Evolutionary conservation across 2,113 vertebrate species (phyloP).

Genomic region (Ceyx margarethae): DNA sequence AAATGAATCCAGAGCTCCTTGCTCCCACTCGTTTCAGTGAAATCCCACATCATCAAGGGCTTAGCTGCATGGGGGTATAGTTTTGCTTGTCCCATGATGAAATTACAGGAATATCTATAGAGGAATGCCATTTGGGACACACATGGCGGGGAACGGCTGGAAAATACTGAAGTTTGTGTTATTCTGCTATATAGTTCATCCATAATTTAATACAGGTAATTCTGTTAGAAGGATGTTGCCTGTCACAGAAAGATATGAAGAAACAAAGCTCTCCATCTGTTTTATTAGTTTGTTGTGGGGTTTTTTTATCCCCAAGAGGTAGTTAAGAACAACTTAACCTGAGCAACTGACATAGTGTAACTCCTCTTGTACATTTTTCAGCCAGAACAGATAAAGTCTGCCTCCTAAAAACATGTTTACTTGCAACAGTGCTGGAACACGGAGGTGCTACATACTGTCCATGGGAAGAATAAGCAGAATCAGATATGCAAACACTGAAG

Average conservation of each 20-base stretch:
- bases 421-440: background rate
- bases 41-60: background rate
- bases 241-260: slow-evolving; percentile 5
- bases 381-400: background rate
- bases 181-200: background rate
- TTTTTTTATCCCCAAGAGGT: background rate
- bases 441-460: background rate
- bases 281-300: background rate
- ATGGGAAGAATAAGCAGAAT: background rate
- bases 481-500: background rate
- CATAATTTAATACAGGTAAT: slow-evolving; percentile 7
- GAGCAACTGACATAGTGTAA: background rate
- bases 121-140: background rate
- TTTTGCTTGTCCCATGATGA: background rate
- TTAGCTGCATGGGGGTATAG: background rate
- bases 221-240: background rate
- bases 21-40: background rate
- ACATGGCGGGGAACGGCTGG: background rate
- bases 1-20: background rate
- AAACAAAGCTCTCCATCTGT: background rate
- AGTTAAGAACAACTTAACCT: slow-evolving; percentile 8
- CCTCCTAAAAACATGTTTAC: background rate
- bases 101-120: background rate
- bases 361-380: background rate
- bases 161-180: background rate